Evolutionary conservation across 2,888 invertebrate genomes (phyloP).

Genomic region (Boloria selene): DNA sequence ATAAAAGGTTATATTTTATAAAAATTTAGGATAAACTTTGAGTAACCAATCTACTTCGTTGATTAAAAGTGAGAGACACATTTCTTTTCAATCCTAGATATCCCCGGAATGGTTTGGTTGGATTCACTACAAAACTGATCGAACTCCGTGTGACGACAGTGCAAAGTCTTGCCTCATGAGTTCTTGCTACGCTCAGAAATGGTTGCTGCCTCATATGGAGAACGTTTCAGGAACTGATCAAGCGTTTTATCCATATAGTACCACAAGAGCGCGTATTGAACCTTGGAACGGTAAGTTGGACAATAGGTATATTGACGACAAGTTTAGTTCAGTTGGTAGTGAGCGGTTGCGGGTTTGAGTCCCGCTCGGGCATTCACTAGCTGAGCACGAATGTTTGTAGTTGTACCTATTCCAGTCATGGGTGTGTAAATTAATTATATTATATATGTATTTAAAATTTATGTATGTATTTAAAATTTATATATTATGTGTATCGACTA

Average conservation of each 20-base stretch:
- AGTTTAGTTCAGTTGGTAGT: too few species aligned
- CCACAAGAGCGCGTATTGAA: constrained; percentile 47
- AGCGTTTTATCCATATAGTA: constrained; percentile 63
- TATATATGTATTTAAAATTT: too few species aligned
- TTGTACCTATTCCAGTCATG: too few species aligned
- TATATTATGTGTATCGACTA: too few species aligned
- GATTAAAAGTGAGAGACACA: not conserved
- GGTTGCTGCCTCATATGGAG: constrained; percentile 60
- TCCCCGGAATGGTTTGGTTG: constrained; percentile 98
- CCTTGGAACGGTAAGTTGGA: constrained; percentile 62
- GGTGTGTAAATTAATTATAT: too few species aligned
- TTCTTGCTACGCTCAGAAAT: constrained; percentile 50
- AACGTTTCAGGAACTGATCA: constrained; percentile 54
- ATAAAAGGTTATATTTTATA: too few species aligned
- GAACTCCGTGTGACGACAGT: constrained; percentile 57
- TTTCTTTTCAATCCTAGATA: constrained; percentile 80
- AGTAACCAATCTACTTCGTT: too few species aligned
- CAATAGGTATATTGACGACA: not conserved
- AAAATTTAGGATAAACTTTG: too few species aligned
- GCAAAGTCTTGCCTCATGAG: constrained; percentile 56
- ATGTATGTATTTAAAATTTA: too few species aligned
- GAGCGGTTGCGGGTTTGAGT: too few species aligned
- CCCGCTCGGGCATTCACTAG: too few species aligned
- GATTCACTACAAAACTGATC: constrained; percentile 94
- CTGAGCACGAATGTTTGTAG: too few species aligned